Evolutionary conservation across 1,140 invertebrate species (phyloP).

Genomic region (Meloidogyne hapla): DNA sequence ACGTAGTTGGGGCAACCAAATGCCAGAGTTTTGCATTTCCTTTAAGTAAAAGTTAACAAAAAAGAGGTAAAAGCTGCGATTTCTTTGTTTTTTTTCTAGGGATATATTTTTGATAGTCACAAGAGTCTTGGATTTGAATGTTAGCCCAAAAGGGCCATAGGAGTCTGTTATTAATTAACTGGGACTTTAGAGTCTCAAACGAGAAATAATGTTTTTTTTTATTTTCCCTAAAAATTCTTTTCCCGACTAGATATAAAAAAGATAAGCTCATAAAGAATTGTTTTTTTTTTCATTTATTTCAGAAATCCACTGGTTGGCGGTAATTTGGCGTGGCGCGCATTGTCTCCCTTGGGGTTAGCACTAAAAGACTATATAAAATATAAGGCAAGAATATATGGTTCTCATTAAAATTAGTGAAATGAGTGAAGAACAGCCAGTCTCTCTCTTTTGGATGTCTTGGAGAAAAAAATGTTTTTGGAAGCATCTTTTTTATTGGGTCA

Average conservation of each 20-base stretch:
- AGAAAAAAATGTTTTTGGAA: neutral
- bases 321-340: neutral
- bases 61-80: neutral
- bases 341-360: neutral
- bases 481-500: constrained; percentile 6
- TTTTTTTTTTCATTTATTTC: neutral
- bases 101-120: neutral
- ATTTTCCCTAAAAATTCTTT: neutral
- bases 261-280: neutral
- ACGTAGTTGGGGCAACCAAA: constrained; percentile 5
- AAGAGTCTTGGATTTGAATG: too few species aligned
- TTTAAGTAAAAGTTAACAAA: neutral
- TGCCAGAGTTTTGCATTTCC: neutral
- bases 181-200: neutral
- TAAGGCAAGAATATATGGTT: neutral
- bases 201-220: neutral
- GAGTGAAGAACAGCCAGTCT: neutral
- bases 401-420: constrained; percentile 6
- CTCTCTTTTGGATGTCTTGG: neutral
- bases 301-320: neutral
- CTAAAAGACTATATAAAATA: neutral
- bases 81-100: neutral
- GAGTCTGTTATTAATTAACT: too few species aligned
- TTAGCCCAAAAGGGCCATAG: too few species aligned
- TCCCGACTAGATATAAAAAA: neutral